phyloP scores from a whole-genome alignment of 2,113 vertebrate genomes.

The Cisticola juncidis region DNA sequence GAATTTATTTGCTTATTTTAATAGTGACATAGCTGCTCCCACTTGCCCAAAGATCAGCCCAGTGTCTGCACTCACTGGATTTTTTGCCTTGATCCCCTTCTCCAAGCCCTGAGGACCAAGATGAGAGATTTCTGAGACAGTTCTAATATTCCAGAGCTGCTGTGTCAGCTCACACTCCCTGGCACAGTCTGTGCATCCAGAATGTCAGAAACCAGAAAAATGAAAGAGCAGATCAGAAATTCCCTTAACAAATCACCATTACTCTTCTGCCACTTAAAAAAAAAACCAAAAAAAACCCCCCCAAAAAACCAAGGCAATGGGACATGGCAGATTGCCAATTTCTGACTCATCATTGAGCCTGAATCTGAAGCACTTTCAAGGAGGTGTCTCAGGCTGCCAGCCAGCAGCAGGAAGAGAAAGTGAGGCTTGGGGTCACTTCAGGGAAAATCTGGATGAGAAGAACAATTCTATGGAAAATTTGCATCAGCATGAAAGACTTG shows the following conservation, averaged over 20 bases:
- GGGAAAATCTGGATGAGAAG: neutral
- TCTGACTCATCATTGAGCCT: neutral
- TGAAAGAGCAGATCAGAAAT: neutral
- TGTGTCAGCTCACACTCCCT: neutral
- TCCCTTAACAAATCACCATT: neutral
- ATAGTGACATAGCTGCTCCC: neutral
- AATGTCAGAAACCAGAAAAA: neutral
- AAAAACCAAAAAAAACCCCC: neutral
- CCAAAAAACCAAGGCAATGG: fast-evolving
- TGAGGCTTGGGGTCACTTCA: neutral
- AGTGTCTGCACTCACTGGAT: neutral
- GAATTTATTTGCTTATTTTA: neutral
- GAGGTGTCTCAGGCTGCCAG: neutral
- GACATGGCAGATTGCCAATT: neutral
- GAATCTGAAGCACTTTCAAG: neutral
- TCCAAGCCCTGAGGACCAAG: neutral
- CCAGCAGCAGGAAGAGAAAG: neutral
- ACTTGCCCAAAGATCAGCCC: neutral
- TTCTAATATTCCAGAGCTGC: neutral
- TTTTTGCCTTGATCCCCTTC: neutral
- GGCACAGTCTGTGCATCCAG: neutral
- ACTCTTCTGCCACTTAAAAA: neutral
- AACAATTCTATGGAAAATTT: neutral
- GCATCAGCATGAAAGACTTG: neutral
- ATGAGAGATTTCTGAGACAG: neutral